These are phyloP conservation scores for Garrulus glandarius DNA, from an alignment of 2,797 vertebrate genomes.

Conservation along the genomic window DNA sequence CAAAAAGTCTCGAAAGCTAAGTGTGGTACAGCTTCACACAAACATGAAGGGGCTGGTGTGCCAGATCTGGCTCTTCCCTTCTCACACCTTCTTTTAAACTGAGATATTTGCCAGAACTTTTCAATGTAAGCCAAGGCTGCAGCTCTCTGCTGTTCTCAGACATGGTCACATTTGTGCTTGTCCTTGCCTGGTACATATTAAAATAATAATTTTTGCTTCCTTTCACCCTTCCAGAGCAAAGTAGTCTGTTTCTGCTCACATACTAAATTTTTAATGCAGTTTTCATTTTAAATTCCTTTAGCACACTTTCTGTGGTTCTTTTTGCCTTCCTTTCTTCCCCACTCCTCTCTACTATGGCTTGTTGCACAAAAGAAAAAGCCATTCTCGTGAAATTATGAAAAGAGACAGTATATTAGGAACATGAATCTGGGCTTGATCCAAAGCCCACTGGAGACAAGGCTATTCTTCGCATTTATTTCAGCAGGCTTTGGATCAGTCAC, in stretches of 20 bases:
- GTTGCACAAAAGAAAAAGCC: neutral
- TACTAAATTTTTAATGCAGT: conserved; percentile 64
- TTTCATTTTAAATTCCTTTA: conserved; percentile 64
- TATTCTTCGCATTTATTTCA: neutral
- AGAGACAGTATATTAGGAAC: neutral
- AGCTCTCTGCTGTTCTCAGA: conserved; percentile 31
- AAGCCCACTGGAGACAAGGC: neutral
- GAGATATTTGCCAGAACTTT: conserved; percentile 49
- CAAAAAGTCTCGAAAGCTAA: conserved; percentile 4
- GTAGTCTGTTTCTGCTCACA: conserved; percentile 27
- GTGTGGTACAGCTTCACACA: conserved; percentile 1
- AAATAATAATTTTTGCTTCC: conserved; percentile 42
- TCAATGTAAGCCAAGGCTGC: conserved; percentile 26
- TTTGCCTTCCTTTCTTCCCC: neutral
- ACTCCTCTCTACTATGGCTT: neutral
- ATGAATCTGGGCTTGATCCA: neutral
- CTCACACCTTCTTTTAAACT: conserved; percentile 30
- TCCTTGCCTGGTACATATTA: conserved; percentile 51
- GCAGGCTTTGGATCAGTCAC: neutral
- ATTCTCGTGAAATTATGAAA: neutral
- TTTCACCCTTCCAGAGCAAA: conserved; percentile 33
- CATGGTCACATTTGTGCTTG: conserved; percentile 35
- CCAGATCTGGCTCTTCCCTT: conserved; percentile 29
- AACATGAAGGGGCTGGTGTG: neutral
- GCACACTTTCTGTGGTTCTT: conserved; percentile 18